Base-by-base conservation (phyloP, 2,113 vertebrate genomes). In the Scortum barcoo region DNA sequence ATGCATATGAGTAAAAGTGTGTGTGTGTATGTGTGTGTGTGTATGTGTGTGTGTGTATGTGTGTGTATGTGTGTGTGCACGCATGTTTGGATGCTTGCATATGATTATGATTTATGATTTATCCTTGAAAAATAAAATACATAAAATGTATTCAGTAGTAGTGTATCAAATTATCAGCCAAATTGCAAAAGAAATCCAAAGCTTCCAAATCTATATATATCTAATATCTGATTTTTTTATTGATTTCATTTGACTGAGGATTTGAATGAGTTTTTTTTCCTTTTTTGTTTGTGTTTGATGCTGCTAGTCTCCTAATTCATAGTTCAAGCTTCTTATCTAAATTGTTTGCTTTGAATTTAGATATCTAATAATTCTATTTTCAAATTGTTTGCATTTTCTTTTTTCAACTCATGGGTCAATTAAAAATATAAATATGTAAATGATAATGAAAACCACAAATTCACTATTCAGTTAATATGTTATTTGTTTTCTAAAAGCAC, bases 361-460 rank as follows among this genome's bases (percentile, higher is more conserved):
- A 9, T 44, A 40, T 36, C 24, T 48, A 16, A 63, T 11, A 2
- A 38, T 24, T 14, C 5, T 40, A n/a, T 36, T 72, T 72, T 8
- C 14, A 24, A 19, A 42, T 72, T 48, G 12, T 57, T 24, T 40
- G 0, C 8, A 7, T 38, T 53, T 30, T 12, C 38, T 58, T 14
- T 72, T 68, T 61, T 61, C 6, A 60, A 2, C 28, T 50, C 3
- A 5, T 4, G 1, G 6, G 3, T 38, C 0, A 30, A 9, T n/a
- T 33, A 56, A 48, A 36, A 40, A 54, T 5, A 42, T n/a, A n/a
- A n/a, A n/a, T n/a, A n/a, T n/a, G n/a, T n/a, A n/a, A n/a, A n/a
- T n/a, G n/a, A n/a, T n/a, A n/a, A n/a, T 10, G 0, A 54, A 51
- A 30, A 4, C 9, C 19, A 26, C 0, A 22, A 14, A 22, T 68